Evolutionary conservation across 1,140 invertebrate genomes (phyloP), one percentile per base, ranked within the genome.

Genomic region (Venustaconcha ellipsiformis): DNA sequence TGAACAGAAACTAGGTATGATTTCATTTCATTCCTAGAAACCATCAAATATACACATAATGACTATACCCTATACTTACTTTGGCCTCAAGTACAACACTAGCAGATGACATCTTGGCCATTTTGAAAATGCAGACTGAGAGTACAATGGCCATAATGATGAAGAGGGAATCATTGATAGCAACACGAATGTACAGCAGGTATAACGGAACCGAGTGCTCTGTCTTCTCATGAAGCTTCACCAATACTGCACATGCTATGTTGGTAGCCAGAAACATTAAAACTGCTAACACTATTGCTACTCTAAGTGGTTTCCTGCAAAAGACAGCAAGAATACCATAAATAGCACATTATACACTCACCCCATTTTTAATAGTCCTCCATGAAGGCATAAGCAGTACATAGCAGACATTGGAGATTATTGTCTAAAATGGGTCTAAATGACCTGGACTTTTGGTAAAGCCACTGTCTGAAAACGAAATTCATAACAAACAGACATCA

Each of bases 101-200:
- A 14, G 87, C 82, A 1, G 88, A 81, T 8, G 88, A 81, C 80
- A 89, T 83, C 60, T 84, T 87, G 37, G 85, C 79, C 82, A 90
- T 83, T 68, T 86, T 86, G 78, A 83, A 88, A 59, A 90, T 87
- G 76, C 85, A 89, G 57, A 84, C 67, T 66, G 86, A 84, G n/a
- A 90, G 78, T 1, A 83, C 59, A 78, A 86, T 81, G 37, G 84
- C 86, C 67, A 84, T 76, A n/a, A 88, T 78, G 18, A 90, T 76
- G 76, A 90, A 90, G 14, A 90, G 80, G 13, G 83, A 78, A 57
- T 89, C 89, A 78, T 86, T 89, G 58, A 90, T 81, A n/a, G 80
- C 74, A 3, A 90, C 88, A 20, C 89, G 80, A 11, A 85, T 70
- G 57, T 85, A 80, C 17, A 86, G 67, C 60, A 86, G 67, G 26